phyloP scores from a whole-genome alignment of 1,140 invertebrate species.

The Rhizoglyphus robini region DNA sequence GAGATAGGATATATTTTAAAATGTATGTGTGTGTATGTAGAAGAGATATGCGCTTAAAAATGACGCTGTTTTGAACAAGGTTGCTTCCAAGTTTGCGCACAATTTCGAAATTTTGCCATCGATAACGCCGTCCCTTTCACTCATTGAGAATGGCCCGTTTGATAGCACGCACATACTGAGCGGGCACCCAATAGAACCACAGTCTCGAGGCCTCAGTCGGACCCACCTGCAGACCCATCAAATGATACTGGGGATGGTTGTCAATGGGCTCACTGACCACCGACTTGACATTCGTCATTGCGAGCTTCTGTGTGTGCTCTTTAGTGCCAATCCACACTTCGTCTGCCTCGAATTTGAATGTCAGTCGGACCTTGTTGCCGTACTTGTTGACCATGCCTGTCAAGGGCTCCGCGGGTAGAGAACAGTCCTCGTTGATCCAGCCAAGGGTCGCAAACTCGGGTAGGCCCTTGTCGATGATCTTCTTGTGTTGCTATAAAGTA shows the following conservation, averaged over 20 bases:
- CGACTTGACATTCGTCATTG: constrained; percentile 77
- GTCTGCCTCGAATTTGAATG: constrained; percentile 80
- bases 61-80: no score
- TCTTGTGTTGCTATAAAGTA: constrained; percentile 55
- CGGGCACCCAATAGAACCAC: constrained; percentile 44
- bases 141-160: constrained; percentile 78
- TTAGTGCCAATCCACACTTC: constrained; percentile 88
- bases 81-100: no score
- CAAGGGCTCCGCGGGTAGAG: constrained; percentile 62
- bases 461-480: constrained; percentile 75
- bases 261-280: constrained; percentile 69
- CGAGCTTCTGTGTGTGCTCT: constrained; percentile 80
- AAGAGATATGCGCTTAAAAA: no score
- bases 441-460: constrained; percentile 80
- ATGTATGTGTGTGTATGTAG: no score
- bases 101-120: no score
- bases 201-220: constrained; percentile 48
- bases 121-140: no score
- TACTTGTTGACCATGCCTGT: constrained; percentile 81
- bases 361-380: constrained; percentile 79
- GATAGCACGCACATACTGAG: constrained; percentile 72
- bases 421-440: constrained; percentile 56
- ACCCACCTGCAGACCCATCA: constrained; percentile 73
- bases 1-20: no score
- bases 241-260: constrained; percentile 80